A percentile compares a stretch with the other conserved stretches of the same genome.
These are phyloP conservation scores for Probosciger aterrimus DNA, from an alignment of 2,113 vertebrate genomes.

Conservation along the genomic window DNA sequence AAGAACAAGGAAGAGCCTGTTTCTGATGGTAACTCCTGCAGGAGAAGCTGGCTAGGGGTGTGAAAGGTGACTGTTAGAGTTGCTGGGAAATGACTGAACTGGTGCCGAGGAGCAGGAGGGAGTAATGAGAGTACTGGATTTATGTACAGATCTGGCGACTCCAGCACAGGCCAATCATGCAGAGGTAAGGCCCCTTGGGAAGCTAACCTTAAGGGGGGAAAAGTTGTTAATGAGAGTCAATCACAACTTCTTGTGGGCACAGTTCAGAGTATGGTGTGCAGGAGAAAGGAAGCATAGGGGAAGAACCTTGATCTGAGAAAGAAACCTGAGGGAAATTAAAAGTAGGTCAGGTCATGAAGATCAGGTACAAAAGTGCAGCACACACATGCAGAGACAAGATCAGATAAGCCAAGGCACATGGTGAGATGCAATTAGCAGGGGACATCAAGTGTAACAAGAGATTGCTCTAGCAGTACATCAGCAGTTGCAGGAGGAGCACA, in stretches of 20 bases:
- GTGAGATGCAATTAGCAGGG: slow-evolving; percentile 60
- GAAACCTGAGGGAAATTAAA: slow-evolving; percentile 13
- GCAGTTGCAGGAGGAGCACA: background rate
- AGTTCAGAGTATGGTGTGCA: background rate
- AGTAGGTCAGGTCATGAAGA: slow-evolving; percentile 55
- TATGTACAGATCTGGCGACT: background rate
- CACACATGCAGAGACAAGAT: slow-evolving; percentile 15
- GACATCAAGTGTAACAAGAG: slow-evolving; percentile 49
- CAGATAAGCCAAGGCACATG: slow-evolving; percentile 37
- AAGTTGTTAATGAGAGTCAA: background rate
- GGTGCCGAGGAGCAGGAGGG: background rate
- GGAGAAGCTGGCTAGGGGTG: background rate
- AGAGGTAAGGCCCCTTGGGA: background rate
- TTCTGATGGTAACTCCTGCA: background rate
- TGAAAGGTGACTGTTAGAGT: background rate
- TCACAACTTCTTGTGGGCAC: background rate
- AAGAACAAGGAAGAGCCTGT: background rate
- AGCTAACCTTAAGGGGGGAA: background rate
- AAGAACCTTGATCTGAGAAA: background rate
- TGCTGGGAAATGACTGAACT: background rate
- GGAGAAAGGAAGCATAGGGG: background rate
- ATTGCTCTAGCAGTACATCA: background rate
- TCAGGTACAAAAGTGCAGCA: background rate
- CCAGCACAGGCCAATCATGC: fast-evolving
- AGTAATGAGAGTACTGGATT: background rate